A percentile compares a stretch with the other conserved stretches of the same genome.
phyloP scores from a whole-genome alignment of 2,113 vertebrate genomes.

The Gavia stellata region DNA sequence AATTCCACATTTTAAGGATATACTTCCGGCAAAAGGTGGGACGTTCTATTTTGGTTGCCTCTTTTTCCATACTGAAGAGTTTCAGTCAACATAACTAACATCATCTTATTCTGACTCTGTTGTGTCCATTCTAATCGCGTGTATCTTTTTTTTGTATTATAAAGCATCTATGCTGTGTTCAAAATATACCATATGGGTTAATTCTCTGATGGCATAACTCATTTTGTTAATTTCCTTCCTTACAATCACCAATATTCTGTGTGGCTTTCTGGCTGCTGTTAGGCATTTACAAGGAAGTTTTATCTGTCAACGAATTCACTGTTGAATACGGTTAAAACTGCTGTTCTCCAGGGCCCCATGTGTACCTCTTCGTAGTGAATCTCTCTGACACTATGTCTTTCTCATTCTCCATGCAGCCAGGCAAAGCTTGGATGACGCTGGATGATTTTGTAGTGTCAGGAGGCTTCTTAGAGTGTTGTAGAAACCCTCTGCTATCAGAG shows the following conservation, averaged over 20 bases:
- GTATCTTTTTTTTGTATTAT: background rate
- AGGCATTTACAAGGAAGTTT: background rate
- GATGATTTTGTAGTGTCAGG: background rate
- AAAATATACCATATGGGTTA: background rate
- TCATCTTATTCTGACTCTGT: background rate
- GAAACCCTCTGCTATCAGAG: background rate
- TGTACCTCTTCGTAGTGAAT: background rate
- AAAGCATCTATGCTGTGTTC: background rate
- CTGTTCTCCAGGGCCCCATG: background rate
- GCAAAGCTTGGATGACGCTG: background rate
- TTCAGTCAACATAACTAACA: background rate
- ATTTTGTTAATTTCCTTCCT: background rate
- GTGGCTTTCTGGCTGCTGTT: background rate
- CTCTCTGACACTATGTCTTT: background rate
- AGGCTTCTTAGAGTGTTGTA: background rate
- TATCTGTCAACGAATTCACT: background rate
- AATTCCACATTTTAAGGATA: background rate
- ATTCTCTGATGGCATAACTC: background rate
- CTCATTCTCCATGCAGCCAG: background rate
- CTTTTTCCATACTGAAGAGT: background rate
- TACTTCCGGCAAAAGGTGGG: background rate
- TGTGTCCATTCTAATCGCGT: background rate
- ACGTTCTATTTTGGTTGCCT: background rate
- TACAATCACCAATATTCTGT: too few relatives aligned
- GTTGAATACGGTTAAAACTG: background rate